phyloP scores from a whole-genome alignment of 2,888 invertebrate species.

The Rhabditophanes sp. region DNA sequence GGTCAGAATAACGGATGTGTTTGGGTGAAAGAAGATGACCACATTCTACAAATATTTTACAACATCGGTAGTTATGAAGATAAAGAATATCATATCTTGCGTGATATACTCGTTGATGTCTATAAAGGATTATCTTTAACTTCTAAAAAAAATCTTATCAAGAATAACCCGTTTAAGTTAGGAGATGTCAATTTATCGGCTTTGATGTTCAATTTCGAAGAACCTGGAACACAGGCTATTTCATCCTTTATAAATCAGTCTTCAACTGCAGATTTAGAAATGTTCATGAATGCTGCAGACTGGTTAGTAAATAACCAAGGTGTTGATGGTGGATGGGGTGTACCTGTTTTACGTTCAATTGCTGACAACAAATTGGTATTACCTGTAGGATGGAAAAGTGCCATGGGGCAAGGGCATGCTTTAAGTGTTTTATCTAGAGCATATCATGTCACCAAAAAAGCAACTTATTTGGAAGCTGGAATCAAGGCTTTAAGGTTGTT shows the following conservation, averaged over 20 bases:
- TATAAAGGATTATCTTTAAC: too few relatives aligned
- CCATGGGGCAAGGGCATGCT: slow-evolving; percentile 90
- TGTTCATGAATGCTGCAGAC: slow-evolving; percentile 76
- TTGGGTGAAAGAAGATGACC: too few relatives aligned
- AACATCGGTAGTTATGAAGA: slow-evolving; percentile 1
- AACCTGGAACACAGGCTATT: slow-evolving; percentile 8
- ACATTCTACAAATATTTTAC: too few relatives aligned
- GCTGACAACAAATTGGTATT: slow-evolving; percentile 63
- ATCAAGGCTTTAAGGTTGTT: slow-evolving; percentile 64
- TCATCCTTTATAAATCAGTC: slow-evolving; percentile 10
- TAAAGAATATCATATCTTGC: slow-evolving; percentile 3
- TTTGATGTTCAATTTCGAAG: slow-evolving; percentile 8
- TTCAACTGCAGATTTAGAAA: slow-evolving; percentile 61
- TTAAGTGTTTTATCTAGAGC: slow-evolving; percentile 84
- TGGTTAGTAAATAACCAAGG: slow-evolving; percentile 82
- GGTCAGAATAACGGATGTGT: too few relatives aligned
- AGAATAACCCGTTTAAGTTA: too few relatives aligned
- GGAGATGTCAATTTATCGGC: slow-evolving; percentile 3
- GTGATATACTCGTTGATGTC: slow-evolving; percentile 1
- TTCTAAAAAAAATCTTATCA: too few relatives aligned
- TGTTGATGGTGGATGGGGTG: slow-evolving; percentile 72
- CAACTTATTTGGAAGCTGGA: slow-evolving; percentile 66
- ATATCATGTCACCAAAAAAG: slow-evolving; percentile 59
- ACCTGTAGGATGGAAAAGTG: slow-evolving; percentile 79
- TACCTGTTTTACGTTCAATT: slow-evolving; percentile 59